A percentile compares a stretch with the other conserved stretches of the same genome.
These are phyloP conservation scores for Pteronura brasiliensis DNA, from an alignment of 2,113 vertebrate genomes.

Conservation along the genomic window DNA sequence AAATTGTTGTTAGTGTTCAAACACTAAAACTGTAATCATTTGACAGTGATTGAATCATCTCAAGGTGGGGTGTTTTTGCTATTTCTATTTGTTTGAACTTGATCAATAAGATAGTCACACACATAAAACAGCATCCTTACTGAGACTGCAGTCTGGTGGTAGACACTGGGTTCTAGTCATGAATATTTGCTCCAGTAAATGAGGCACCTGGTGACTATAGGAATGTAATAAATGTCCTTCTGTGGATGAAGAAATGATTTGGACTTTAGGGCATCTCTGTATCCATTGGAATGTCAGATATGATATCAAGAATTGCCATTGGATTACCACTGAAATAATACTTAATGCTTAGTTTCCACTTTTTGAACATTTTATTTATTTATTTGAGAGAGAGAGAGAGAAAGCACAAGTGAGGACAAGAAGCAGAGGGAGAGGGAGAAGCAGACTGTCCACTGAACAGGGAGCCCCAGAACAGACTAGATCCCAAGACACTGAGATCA, in stretches of 20 bases:
- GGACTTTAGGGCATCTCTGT: not conserved
- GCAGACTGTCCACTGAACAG: no score
- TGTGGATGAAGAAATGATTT: not conserved
- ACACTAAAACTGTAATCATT: not conserved
- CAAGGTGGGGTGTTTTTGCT: not conserved
- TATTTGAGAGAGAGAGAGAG: no score
- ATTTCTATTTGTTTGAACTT: not conserved
- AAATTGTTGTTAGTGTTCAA: not conserved
- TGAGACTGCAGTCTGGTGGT: not conserved
- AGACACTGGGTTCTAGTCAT: not conserved
- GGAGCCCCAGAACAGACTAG: no score
- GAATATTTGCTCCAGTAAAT: not conserved
- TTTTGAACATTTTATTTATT: not conserved
- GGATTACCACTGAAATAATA: not conserved
- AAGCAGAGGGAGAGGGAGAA: no score
- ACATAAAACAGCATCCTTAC: not conserved
- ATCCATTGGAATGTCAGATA: not conserved
- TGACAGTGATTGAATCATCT: not conserved
- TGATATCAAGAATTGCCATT: not conserved
- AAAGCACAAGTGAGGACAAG: no score
- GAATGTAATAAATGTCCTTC: not conserved
- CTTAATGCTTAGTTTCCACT: not conserved
- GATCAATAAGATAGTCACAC: not conserved
- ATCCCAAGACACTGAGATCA: no score
- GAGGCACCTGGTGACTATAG: not conserved